A percentile compares a stretch with the other conserved stretches of the same genome.
phyloP scores from a whole-genome alignment of 2,797 vertebrate genomes.

The Coracias cyanogaster region DNA sequence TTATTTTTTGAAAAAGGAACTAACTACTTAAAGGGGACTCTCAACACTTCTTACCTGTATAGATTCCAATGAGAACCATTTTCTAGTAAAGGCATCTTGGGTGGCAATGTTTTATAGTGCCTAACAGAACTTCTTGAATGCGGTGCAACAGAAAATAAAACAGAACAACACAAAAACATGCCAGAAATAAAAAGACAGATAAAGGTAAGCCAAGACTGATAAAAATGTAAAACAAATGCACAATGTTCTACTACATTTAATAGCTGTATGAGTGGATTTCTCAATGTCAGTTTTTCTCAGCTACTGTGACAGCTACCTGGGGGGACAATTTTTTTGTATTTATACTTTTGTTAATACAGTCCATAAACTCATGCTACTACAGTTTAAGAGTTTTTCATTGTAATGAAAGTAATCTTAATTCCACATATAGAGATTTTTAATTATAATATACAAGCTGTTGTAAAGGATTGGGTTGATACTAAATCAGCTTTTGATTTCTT shows the following conservation, averaged over 20 bases:
- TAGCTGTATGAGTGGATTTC: not conserved
- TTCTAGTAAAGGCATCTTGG: slow-evolving; percentile 94
- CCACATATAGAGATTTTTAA: not conserved
- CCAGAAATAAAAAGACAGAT: slow-evolving; percentile 71
- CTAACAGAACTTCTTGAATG: slow-evolving; percentile 88
- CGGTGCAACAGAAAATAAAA: slow-evolving; percentile 56
- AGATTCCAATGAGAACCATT: slow-evolving; percentile 91
- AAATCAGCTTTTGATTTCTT: not conserved
- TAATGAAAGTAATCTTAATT: not conserved
- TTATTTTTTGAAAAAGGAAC: not conserved
- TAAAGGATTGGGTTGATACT: not conserved
- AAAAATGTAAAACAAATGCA: not conserved
- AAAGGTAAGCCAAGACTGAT: slow-evolving; percentile 50
- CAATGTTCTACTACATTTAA: not conserved
- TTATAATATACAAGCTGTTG: not conserved
- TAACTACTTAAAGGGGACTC: slow-evolving; percentile 24
- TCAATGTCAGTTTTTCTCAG: not conserved
- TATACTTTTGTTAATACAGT: not conserved
- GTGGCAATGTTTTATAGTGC: slow-evolving; percentile 90
- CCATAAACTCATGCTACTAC: not conserved
- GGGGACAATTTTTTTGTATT: not conserved
- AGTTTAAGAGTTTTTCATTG: not conserved
- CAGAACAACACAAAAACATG: slow-evolving; percentile 44
- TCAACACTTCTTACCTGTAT: slow-evolving; percentile 88
- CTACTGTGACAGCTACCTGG: not conserved